Conservation (phyloP, 2,797 vertebrate species). For the Pseudotriccus pelzelni region DNA sequence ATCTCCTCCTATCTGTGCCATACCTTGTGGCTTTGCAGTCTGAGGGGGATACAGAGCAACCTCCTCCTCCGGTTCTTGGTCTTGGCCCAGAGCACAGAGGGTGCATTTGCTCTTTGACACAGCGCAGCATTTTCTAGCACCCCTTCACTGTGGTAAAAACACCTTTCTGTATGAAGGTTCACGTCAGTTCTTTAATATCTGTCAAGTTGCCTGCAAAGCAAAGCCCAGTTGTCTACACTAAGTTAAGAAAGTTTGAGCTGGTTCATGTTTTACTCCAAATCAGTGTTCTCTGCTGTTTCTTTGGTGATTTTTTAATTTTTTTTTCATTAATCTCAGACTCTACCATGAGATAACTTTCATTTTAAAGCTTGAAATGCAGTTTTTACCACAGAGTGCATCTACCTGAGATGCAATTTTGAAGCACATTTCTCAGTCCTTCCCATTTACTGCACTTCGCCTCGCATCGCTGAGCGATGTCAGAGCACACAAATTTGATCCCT, state of each 20-base stretch:
- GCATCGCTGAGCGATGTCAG: not conserved
- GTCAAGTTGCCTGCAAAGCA: not conserved
- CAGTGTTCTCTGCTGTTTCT: not conserved
- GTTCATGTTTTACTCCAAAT: not conserved
- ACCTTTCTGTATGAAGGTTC: not conserved
- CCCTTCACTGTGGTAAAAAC: not conserved
- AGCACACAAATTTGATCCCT: not conserved
- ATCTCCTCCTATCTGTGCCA: not conserved
- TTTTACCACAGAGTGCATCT: not conserved
- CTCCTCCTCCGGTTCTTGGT: not conserved
- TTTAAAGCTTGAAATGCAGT: not conserved
- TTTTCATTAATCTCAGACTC: not conserved
- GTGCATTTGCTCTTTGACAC: not conserved
- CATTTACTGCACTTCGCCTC: not conserved
- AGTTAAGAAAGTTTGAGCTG: not conserved
- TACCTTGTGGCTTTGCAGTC: not conserved
- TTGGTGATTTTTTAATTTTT: not conserved
- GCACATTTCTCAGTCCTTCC: not conserved
- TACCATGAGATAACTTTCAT: not conserved
- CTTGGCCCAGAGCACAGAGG: not conserved
- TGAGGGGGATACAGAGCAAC: not conserved
- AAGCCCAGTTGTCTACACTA: not conserved
- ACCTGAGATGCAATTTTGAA: not conserved
- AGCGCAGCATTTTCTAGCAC: not conserved
- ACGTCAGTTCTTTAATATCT: not conserved